Percentiles rank a stretch among this genome's conserved stretches.
Conservation (phyloP, 1,140 invertebrate genomes). For the Melipona quadrifasciata region DNA sequence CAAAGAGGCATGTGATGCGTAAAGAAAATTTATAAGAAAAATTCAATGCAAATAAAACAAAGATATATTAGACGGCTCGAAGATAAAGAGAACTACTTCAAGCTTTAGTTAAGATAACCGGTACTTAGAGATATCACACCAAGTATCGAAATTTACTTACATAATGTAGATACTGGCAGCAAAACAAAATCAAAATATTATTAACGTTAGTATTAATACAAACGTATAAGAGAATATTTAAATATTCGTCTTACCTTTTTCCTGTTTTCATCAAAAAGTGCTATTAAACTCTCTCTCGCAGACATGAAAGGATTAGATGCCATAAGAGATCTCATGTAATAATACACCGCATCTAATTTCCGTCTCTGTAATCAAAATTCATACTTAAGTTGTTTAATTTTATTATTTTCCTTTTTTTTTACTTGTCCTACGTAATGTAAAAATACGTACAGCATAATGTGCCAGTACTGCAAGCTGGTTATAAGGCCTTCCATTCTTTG, state of each 20-base stretch:
- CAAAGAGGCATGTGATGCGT: constrained; percentile 24
- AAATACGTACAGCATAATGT: constrained; percentile 90
- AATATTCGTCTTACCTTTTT: constrained; percentile 88
- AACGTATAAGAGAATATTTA: constrained; percentile 30
- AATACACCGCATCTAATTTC: constrained; percentile 98
- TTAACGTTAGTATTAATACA: constrained; percentile 67
- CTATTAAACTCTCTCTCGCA: constrained; percentile 92
- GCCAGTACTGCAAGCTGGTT: constrained; percentile 97
- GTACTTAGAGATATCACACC: constrained; percentile 73
- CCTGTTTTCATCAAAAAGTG: constrained; percentile 95
- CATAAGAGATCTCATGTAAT: constrained; percentile 96
- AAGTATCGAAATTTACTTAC: constrained; percentile 83
- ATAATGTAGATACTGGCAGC: constrained; percentile 85
- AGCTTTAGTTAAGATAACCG: constrained; percentile 64
- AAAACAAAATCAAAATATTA: constrained; percentile 80
- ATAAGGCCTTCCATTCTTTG: constrained; percentile 96
- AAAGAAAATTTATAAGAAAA: constrained; percentile 36
- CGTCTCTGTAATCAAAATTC: constrained; percentile 86
- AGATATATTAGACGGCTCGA: constrained; percentile 46
- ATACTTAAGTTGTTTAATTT: not conserved
- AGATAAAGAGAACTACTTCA: constrained; percentile 64
- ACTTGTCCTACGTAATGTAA: not conserved
- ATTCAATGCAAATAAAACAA: constrained; percentile 47
- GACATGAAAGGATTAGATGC: constrained; percentile 96
- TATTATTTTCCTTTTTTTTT: not conserved